Percentiles rank a stretch among this genome's conserved stretches.
phyloP scores from a whole-genome alignment of 2,797 vertebrate species.

The Gallinago stenura region DNA sequence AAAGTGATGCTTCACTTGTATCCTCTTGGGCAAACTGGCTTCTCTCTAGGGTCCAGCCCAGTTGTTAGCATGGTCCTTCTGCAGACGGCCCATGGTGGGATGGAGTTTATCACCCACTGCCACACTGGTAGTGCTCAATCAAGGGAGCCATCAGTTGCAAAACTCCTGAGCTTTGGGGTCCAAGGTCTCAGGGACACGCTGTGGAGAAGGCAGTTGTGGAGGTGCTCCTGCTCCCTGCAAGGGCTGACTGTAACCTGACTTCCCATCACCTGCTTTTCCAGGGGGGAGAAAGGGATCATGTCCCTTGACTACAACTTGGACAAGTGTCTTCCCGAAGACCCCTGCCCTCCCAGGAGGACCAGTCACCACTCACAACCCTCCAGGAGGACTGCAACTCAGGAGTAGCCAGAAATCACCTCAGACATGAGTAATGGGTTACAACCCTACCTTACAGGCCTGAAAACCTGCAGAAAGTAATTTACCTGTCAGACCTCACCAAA shows the following conservation, averaged over 20 bases:
- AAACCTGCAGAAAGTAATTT: background rate
- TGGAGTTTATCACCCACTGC: background rate
- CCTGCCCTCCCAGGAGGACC: accelerated
- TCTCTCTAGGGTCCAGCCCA: background rate
- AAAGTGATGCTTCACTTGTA: accelerated
- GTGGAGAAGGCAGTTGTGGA: background rate
- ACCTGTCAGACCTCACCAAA: background rate
- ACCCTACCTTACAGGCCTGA: background rate
- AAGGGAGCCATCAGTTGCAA: background rate
- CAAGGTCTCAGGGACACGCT: accelerated
- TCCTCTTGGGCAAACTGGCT: accelerated
- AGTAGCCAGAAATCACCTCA: background rate
- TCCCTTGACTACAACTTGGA: background rate
- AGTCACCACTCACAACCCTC: background rate
- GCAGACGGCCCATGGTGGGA: accelerated
- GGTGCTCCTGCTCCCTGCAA: background rate
- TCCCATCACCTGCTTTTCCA: background rate
- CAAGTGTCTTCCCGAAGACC: background rate
- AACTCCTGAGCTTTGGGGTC: background rate
- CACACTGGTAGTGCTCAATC: accelerated
- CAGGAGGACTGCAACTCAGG: background rate
- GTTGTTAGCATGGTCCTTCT: accelerated
- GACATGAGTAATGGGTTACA: background rate
- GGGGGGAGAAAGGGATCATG: background rate
- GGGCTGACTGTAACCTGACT: no score